These are phyloP conservation scores for Bucorvus abyssinicus DNA, from an alignment of 2,797 vertebrate genomes.

Conservation along the genomic window DNA sequence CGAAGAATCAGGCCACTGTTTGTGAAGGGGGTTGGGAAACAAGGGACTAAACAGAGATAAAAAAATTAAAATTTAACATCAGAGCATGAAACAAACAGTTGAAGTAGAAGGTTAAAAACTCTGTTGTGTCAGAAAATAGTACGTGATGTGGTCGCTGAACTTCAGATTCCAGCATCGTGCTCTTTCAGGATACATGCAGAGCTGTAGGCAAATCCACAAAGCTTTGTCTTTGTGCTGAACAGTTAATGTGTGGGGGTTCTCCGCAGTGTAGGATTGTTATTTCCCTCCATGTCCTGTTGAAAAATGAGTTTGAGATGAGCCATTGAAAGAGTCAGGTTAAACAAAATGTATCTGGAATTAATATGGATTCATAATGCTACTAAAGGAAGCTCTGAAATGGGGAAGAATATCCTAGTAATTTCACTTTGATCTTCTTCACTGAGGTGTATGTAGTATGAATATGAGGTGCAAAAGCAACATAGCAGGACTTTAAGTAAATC, in stretches of 20 bases:
- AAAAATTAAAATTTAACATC: not conserved
- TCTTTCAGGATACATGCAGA: not conserved
- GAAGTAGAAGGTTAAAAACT: not conserved
- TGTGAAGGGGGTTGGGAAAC: not conserved
- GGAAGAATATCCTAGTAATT: not conserved
- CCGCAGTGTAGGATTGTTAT: not conserved
- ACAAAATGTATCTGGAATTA: not conserved
- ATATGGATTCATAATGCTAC: not conserved
- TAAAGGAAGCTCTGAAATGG: not conserved
- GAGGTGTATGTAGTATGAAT: not conserved
- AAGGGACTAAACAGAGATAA: not conserved
- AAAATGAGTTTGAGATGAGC: not conserved
- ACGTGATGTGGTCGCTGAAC: not conserved
- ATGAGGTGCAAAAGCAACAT: not conserved
- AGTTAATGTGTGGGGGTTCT: not conserved
- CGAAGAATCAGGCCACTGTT: not conserved
- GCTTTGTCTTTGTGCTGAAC: not conserved
- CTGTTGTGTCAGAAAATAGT: not conserved
- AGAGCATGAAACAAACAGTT: not conserved
- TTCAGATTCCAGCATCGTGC: not conserved
- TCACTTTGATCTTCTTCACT: not conserved
- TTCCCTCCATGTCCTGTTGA: not conserved
- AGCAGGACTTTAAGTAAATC: not conserved
- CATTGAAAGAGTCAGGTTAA: not conserved
- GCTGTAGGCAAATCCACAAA: not conserved